Percentiles rank a stretch among this genome's conserved stretches.
Conservation (phyloP, 1,140 invertebrate genomes). For the Subanguina moxae region DNA sequence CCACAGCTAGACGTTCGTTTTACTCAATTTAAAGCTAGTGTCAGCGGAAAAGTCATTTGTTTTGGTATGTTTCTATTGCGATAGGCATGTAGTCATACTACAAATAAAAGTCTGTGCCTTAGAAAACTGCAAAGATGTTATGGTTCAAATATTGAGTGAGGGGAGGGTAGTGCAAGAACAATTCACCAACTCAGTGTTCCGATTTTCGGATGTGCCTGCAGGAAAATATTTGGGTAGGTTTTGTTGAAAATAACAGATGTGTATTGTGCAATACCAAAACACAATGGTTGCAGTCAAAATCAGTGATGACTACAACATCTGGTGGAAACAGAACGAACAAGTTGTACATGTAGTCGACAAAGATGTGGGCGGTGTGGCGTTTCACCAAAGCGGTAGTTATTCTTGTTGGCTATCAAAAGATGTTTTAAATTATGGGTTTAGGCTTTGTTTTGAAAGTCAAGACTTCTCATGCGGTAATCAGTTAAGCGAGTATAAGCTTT, state of each 20-base stretch:
- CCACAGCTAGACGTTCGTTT: slow-evolving; percentile 24
- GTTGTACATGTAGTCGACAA: not conserved
- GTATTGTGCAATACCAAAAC: not conserved
- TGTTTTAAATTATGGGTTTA: too few species aligned
- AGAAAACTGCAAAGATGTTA: slow-evolving; percentile 10
- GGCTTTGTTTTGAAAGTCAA: too few species aligned
- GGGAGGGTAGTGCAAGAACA: slow-evolving; percentile 5
- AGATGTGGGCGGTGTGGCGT: slow-evolving; percentile 6
- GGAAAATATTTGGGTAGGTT: slow-evolving; percentile 15
- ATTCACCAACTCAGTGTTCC: slow-evolving; percentile 12
- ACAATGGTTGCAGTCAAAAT: slow-evolving; percentile 10
- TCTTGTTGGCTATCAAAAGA: too few species aligned
- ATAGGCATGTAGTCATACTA: too few species aligned
- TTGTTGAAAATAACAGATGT: slow-evolving; percentile 14
- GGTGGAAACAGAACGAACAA: slow-evolving; percentile 18
- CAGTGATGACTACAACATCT: slow-evolving; percentile 9
- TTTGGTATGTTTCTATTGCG: slow-evolving; percentile 7
- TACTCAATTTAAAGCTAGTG: slow-evolving; percentile 27
- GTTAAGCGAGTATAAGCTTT: too few species aligned
- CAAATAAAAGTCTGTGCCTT: not conserved
- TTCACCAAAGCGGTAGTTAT: slow-evolving; percentile 14
- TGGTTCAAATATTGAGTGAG: not conserved
- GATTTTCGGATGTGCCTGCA: slow-evolving; percentile 12
- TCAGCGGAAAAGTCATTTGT: slow-evolving; percentile 21
- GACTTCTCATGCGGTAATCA: too few species aligned